phyloP scores from a whole-genome alignment of 2,888 invertebrate genomes.

The Steinernema carpocapsae region DNA sequence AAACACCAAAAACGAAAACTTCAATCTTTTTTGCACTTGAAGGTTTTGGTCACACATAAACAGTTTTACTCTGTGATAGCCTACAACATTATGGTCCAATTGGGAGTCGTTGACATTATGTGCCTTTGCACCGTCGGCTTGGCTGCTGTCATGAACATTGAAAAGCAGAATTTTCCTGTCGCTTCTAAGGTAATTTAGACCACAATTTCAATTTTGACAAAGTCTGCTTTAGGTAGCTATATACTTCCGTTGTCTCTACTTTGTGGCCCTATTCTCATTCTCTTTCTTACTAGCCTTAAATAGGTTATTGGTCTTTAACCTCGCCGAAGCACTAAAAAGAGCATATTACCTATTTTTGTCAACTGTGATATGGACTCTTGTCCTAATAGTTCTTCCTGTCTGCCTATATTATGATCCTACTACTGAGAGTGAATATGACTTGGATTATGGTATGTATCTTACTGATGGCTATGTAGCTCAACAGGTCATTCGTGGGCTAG shows the following conservation, averaged over 20 bases:
- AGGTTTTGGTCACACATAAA: neutral
- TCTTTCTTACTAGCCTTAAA: neutral
- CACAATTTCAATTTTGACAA: neutral
- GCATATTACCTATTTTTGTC: neutral
- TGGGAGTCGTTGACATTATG: neutral
- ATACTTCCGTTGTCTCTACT: slow-evolving; percentile 16
- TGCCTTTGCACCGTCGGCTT: neutral
- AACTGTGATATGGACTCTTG: neutral
- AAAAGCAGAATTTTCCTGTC: neutral
- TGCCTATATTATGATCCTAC: neutral
- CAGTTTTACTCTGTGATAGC: neutral
- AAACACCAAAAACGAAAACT: too few relatives aligned
- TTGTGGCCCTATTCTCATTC: slow-evolving; percentile 7
- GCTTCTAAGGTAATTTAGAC: neutral
- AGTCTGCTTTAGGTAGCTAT: neutral
- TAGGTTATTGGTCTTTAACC: slow-evolving; percentile 5
- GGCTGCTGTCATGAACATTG: neutral
- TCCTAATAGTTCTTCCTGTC: neutral
- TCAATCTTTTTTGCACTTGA: too few relatives aligned
- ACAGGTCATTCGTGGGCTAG: neutral
- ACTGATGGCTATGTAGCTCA: slow-evolving; percentile 2
- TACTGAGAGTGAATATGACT: neutral
- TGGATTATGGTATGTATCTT: neutral
- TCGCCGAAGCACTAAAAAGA: neutral
- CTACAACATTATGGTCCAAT: slow-evolving; percentile 16